Evolutionary conservation across 2,888 invertebrate species (phyloP).

Genomic region (Hypomecis atomaria): DNA sequence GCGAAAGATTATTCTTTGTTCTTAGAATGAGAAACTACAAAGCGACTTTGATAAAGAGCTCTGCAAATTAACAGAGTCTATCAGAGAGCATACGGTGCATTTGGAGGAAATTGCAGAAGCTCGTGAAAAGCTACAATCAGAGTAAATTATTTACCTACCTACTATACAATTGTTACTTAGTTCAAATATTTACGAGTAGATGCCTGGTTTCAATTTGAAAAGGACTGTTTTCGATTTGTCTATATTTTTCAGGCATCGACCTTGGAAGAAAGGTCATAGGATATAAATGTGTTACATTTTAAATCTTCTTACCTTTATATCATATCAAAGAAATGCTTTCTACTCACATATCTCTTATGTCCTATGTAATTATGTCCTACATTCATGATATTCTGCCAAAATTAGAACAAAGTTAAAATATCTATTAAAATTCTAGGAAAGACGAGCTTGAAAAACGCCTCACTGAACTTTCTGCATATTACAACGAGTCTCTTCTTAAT

Average conservation of each 20-base stretch:
- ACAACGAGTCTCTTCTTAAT: conserved; percentile 62
- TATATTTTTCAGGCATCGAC: too few relatives aligned
- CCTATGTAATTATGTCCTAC: too few relatives aligned
- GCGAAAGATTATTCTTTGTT: conserved; percentile 6
- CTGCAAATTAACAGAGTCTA: conserved; percentile 65
- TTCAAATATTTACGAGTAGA: too few relatives aligned
- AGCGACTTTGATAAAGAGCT: conserved; percentile 67
- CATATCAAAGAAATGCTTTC: neutral
- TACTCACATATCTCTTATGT: neutral
- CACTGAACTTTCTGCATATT: conserved; percentile 59
- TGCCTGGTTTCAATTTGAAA: too few relatives aligned
- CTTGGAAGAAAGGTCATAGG: too few relatives aligned
- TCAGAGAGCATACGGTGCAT: conserved; percentile 64
- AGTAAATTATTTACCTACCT: conserved; percentile 58
- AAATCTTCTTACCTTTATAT: too few relatives aligned
- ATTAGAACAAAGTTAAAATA: too few relatives aligned
- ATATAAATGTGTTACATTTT: too few relatives aligned
- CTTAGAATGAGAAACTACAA: conserved; percentile 67
- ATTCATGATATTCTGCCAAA: too few relatives aligned
- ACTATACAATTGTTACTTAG: neutral
- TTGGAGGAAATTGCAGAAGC: conserved; percentile 70
- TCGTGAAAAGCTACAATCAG: conserved; percentile 67
- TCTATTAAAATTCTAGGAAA: conserved; percentile 56
- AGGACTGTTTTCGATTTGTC: too few relatives aligned
- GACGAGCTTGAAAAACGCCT: conserved; percentile 69